Evolutionary conservation across 2,888 invertebrate genomes (phyloP), one percentile per base, ranked within the genome.

Genomic region (Perizoma affinitatum): DNA sequence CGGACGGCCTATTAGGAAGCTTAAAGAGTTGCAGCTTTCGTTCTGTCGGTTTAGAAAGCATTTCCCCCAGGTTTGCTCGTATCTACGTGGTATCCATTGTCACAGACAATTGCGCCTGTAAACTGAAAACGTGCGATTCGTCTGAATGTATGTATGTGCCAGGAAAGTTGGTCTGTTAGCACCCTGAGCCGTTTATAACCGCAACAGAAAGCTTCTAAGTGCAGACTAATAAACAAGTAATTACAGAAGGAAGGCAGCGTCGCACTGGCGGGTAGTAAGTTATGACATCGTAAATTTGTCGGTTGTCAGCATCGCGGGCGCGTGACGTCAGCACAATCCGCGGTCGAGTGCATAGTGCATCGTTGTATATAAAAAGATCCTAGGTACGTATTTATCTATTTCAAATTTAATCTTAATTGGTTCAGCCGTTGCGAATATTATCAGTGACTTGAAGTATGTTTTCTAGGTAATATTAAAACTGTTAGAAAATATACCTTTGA

Each of bases 251-350:
- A 58, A 65, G 66, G 55, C 62, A 68, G 61, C 69, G 63, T 61
- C 64, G 51, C 64, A 57, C 63, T 60, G 69, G 70, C 71, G 62
- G 60, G 61, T 63, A 70, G 73, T 80, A 76, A 82, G 75, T 81
- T 82, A 82, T 82, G 78, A 78, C 78, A 67, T 78, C 80, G 72
- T 83, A 83, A 82, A 83, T 82, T 76, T 67, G 73, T 80, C 75
- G 74, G 61, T 65, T 79, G 80, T 79, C 81, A 73, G 61, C 77
- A 56, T 70, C 63, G 62, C 55, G 58, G 62, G 61, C 48, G 71
- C 67, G 67, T 69, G 64, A 66, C 69, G 70, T 74, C 74, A 68
- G 70, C 69, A 53, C 72, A 70, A 75, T 78, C 72, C 38, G 43
- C 38, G 46, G 45, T 44, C 35, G 46, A 34, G 63, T 53, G 52